Evolutionary conservation across 2,888 invertebrate species (phyloP).

Genomic region (Merodon equestris): DNA sequence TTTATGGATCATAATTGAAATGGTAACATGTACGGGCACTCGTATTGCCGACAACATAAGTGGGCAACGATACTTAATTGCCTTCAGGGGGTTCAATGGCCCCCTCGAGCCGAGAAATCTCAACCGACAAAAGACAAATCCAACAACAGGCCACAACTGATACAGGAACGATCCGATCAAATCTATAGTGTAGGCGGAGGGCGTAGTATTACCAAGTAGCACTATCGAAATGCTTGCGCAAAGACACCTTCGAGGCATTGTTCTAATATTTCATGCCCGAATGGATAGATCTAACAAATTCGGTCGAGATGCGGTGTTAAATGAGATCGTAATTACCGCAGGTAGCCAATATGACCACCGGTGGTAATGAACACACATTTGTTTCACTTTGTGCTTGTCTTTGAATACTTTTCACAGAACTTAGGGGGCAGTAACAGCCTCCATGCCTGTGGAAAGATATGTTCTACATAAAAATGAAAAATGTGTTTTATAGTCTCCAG

Average conservation of each 20-base stretch:
- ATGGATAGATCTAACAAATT: conserved; percentile 25
- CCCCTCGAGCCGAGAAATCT: conserved; percentile 17
- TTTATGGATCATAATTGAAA: conserved; percentile 53
- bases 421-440: background rate
- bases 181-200: background rate
- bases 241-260: conserved; percentile 20
- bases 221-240: background rate
- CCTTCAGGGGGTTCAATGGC: conserved; percentile 64
- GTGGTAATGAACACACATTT: conserved; percentile 50
- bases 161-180: conserved; percentile 43
- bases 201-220: conserved; percentile 1
- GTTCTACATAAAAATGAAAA: conserved; percentile 68
- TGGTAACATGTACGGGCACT: conserved; percentile 39
- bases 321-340: conserved; percentile 47
- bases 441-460: conserved; percentile 43
- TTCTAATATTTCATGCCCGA: conserved; percentile 30
- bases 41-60: background rate
- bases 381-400: background rate
- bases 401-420: background rate
- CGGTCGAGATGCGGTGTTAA: conserved; percentile 33
- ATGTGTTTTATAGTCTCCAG: conserved; percentile 68
- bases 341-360: conserved; percentile 40
- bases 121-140: too few species aligned
- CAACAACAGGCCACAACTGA: conserved; percentile 4
- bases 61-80: conserved; percentile 3